phyloP scores from a whole-genome alignment of 2,888 invertebrate species.

The Hypomecis punctinalis region DNA sequence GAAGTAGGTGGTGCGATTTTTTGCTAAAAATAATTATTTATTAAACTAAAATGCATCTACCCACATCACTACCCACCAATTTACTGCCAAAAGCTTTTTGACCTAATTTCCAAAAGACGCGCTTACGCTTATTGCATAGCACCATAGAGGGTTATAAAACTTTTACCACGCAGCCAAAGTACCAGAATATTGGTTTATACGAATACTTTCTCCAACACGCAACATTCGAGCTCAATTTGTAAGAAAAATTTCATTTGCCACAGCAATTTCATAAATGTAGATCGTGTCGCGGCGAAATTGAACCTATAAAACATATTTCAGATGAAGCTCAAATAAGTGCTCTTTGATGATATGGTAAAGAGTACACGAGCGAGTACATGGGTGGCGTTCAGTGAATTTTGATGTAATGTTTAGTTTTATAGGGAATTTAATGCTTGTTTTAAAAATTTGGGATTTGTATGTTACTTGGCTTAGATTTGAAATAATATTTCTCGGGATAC shows the following conservation, averaged over 20 bases:
- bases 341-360: constrained; percentile 33
- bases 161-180: constrained; percentile 37
- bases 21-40: no score
- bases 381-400: constrained; percentile 23
- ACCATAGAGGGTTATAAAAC: constrained; percentile 36
- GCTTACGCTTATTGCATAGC: constrained; percentile 9
- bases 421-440: constrained; percentile 14
- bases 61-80: no score
- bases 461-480: not conserved
- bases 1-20: no score
- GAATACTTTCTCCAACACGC: constrained; percentile 38
- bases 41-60: no score
- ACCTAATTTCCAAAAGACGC: not conserved
- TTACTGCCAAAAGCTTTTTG: not conserved
- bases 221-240: constrained; percentile 41
- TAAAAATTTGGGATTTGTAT: constrained; percentile 2
- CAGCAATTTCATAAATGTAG: constrained; percentile 39
- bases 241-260: constrained; percentile 42
- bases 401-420: constrained; percentile 24
- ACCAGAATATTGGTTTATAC: constrained; percentile 42
- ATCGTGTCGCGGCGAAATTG: constrained; percentile 33
- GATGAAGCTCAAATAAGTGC: constrained; percentile 32
- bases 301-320: constrained; percentile 34
- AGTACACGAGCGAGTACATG: constrained; percentile 25
- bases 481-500: not conserved